These are phyloP conservation scores for Fulmarus glacialis DNA, from an alignment of 2,113 vertebrate genomes.

Conservation along the genomic window DNA sequence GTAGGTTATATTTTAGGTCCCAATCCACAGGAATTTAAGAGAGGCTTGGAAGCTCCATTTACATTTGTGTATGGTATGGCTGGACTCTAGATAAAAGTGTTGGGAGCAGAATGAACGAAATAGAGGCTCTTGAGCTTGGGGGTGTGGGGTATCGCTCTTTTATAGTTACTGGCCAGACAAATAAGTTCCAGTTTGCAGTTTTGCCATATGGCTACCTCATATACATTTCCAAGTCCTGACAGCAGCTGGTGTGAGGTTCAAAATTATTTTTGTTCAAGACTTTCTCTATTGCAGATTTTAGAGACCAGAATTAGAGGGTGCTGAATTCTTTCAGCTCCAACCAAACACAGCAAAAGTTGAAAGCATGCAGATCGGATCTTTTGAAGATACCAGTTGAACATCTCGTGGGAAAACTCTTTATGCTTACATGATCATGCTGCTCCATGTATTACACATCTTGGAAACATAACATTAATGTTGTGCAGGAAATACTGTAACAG, in stretches of 20 bases:
- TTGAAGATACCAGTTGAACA: background rate
- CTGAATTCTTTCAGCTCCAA: background rate
- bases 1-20: background rate
- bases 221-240: background rate
- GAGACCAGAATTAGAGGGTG: background rate
- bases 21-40: background rate
- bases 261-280: background rate
- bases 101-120: background rate
- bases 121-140: background rate
- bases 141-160: accelerated
- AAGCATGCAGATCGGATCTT: background rate
- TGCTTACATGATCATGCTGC: constrained; percentile 1
- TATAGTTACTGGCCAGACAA: background rate
- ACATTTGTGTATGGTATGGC: background rate
- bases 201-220: background rate
- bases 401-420: constrained; percentile 39
- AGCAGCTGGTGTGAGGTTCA: background rate
- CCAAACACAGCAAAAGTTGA: background rate
- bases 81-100: background rate
- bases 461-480: constrained; percentile 16
- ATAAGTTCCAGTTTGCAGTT: background rate
- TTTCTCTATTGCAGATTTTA: background rate
- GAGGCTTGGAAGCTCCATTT: background rate
- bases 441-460: background rate
- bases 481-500: constrained; percentile 26